These are phyloP conservation scores for Mormoops blainvillei DNA, from an alignment of 2,113 vertebrate genomes.

Conservation along the genomic window DNA sequence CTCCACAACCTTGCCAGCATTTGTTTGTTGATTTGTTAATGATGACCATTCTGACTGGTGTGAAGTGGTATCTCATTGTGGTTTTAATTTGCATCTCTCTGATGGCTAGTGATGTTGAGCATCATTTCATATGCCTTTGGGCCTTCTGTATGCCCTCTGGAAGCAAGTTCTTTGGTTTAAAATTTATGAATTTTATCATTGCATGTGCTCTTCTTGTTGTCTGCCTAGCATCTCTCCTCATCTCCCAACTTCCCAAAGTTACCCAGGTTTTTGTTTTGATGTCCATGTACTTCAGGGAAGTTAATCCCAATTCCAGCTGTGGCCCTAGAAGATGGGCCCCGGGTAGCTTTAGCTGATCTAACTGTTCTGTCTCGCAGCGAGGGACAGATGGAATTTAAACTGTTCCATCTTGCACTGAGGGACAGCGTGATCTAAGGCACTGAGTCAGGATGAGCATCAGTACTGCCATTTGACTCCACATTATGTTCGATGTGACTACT, in stretches of 20 bases:
- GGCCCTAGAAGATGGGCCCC: background rate
- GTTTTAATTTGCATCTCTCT: too few relatives aligned
- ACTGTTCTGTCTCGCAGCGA: background rate
- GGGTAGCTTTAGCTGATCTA: background rate
- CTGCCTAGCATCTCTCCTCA: background rate
- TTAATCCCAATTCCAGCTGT: background rate
- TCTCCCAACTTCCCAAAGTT: background rate
- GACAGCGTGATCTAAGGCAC: background rate
- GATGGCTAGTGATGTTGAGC: too few relatives aligned
- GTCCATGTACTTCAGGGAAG: background rate
- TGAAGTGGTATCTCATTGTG: too few relatives aligned
- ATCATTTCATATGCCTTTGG: too few relatives aligned
- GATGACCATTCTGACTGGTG: too few relatives aligned
- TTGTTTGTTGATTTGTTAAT: too few relatives aligned
- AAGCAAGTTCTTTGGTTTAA: constrained; percentile 8
- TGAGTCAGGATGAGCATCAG: background rate
- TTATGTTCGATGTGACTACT: background rate
- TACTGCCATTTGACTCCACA: background rate
- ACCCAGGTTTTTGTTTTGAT: constrained; percentile 18
- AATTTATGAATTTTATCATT: constrained; percentile 35
- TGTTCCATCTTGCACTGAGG: too few relatives aligned
- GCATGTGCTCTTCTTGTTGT: background rate
- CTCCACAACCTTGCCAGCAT: too few relatives aligned
- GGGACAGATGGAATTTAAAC: too few relatives aligned
- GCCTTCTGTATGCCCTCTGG: too few relatives aligned